Evolutionary conservation across 92 coral and sea anemone species (phyloP), one percentile per base, ranked within the genome.

Genomic region (Nematostella vectensis): DNA sequence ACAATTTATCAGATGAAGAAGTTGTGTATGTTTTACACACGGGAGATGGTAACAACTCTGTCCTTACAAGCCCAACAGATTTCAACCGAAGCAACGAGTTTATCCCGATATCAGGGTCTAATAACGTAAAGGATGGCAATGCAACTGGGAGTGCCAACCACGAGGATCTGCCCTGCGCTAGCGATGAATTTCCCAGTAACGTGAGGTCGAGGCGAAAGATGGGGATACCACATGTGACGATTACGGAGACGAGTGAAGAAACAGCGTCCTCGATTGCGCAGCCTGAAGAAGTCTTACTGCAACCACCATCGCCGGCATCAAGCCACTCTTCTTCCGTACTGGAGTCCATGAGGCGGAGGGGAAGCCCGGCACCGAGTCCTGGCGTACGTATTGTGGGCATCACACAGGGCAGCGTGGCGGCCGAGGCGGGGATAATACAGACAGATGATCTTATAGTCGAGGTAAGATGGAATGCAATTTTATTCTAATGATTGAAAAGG

Each of bases 301-400:
- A 42, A 26, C 48, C 33, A 36, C 50, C 23, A 23, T 8, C 51
- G 18, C 49, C 86, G 22, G 53, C 67, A 13, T 67, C 70, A 3
- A 54, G 25, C 23, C 65, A 79, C 18, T 62, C 88, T 15, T 76
- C 84, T 25, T 71, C 81, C 13, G 71, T 80, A 50, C 63, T 85
- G 26, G 83, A 80, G 22, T 69, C 75, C 0, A 79, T 82, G 94
- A 77, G 57, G 49, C 62, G 65, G 30, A 73, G 69, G 4, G 75
- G 67, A 2, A 69, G 74, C 22, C 81, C 88, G 16, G 52, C 72
- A 11, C 81, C 88, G 42, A 72, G 71, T 28, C 84, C 83, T 49
- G 95, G 95, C 22, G 88, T 85, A 30, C 61, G 88, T 16, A 63
- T 85, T 56, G 88, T 80, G 18, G 88, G 84, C 50, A 48, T 85